These are phyloP conservation scores for Cheilosia impressa DNA, from an alignment of 2,888 invertebrate genomes.

Conservation along the genomic window DNA sequence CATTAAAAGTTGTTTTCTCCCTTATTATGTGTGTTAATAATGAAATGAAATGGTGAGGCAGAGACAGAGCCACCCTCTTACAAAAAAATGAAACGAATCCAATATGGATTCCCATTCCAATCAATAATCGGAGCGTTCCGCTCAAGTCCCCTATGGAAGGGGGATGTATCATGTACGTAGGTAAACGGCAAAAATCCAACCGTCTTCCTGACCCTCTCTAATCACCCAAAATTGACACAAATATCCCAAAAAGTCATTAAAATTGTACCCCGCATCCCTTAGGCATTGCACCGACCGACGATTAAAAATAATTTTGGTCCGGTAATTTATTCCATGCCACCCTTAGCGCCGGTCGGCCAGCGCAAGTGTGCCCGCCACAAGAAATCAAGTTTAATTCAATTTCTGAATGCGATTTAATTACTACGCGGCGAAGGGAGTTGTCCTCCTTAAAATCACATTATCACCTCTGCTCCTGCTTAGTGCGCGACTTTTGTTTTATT, in stretches of 20 bases:
- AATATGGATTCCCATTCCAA: slow-evolving; percentile 72
- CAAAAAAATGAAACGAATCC: slow-evolving; percentile 32
- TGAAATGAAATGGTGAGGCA: slow-evolving; percentile 27
- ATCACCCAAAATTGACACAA: slow-evolving; percentile 45
- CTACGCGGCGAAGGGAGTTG: slow-evolving; percentile 21
- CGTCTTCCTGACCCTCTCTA: slow-evolving; percentile 23
- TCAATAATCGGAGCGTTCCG: slow-evolving; percentile 50
- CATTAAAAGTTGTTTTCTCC: slow-evolving; percentile 26
- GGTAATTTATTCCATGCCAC: slow-evolving; percentile 52
- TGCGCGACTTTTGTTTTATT: slow-evolving; percentile 8
- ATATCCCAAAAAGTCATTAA: slow-evolving; percentile 57
- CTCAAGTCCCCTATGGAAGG: background rate
- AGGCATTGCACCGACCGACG: slow-evolving; percentile 1
- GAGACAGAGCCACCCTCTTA: slow-evolving; percentile 47
- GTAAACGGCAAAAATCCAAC: background rate
- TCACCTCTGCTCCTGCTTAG: slow-evolving; percentile 58
- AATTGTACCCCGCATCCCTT: slow-evolving; percentile 21
- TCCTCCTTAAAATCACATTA: slow-evolving; percentile 69
- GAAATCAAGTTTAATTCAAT: slow-evolving; percentile 67
- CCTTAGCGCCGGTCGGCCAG: slow-evolving; percentile 35
- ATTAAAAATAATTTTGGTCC: slow-evolving; percentile 37
- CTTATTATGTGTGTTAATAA: slow-evolving; percentile 28
- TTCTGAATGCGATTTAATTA: slow-evolving; percentile 71
- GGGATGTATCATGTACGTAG: slow-evolving; percentile 8
- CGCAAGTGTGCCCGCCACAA: slow-evolving; percentile 26